These are phyloP conservation scores for Styela clava DNA, from an alignment of 23 tunicate species.

Conservation along the genomic window DNA sequence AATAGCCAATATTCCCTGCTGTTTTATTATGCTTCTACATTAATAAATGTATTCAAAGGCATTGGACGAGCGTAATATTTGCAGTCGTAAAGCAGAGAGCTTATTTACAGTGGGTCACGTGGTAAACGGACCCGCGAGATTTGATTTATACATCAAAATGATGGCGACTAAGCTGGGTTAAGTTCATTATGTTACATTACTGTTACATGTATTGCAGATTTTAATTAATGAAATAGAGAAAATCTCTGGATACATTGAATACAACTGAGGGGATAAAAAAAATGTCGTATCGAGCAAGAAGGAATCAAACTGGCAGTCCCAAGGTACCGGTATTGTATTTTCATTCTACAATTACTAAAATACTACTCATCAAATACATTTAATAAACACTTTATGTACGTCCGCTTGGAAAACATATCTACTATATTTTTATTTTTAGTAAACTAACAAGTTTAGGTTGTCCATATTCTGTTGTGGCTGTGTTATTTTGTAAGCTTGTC, in stretches of 20 bases:
- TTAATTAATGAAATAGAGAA: too few relatives aligned
- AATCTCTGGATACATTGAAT: background rate
- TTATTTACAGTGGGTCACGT: background rate
- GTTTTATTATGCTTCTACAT: background rate
- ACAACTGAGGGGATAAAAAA: background rate
- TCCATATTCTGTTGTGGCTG: too few relatives aligned
- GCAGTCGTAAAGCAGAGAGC: too few relatives aligned
- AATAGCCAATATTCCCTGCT: background rate
- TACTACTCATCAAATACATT: too few relatives aligned
- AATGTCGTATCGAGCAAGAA: slow-evolving; percentile 10
- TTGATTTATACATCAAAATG: too few relatives aligned
- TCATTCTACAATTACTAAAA: background rate
- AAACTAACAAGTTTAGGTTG: too few relatives aligned
- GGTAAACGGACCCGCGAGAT: background rate
- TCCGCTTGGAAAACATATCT: too few relatives aligned
- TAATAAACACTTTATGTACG: too few relatives aligned
- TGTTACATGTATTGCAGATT: too few relatives aligned
- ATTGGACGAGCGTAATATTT: too few relatives aligned
- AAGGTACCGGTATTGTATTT: slow-evolving; percentile 1
- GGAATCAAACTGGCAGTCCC: background rate
- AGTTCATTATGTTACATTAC: background rate
- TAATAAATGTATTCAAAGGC: background rate
- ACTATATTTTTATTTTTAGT: too few relatives aligned
- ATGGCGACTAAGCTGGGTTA: background rate
- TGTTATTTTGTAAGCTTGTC: too few relatives aligned